Evolutionary conservation across 2,888 invertebrate genomes (phyloP).

Genomic region (Rhogogaster chlorosoma): DNA sequence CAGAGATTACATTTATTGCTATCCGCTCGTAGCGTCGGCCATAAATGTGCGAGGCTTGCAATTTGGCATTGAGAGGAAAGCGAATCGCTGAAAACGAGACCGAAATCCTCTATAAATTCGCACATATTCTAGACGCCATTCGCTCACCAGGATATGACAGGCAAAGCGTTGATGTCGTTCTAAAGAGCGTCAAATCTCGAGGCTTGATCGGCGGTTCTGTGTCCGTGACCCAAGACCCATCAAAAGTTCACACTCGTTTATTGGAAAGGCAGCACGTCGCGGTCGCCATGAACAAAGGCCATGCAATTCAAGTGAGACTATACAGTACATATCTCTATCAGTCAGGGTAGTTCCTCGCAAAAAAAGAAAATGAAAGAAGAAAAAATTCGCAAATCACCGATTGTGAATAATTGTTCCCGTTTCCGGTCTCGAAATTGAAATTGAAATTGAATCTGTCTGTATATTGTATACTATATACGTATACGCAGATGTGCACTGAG

Average conservation of each 20-base stretch:
- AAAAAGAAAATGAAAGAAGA: not conserved
- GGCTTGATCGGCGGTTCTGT: not conserved
- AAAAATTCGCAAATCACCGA: not conserved
- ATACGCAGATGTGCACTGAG: not conserved
- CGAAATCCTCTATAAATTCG: not conserved
- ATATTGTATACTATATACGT: no score
- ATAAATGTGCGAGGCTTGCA: constrained; percentile 36
- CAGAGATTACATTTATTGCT: constrained; percentile 23
- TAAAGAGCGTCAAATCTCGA: constrained; percentile 18
- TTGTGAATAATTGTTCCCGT: not conserved
- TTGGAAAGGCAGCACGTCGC: constrained; percentile 18
- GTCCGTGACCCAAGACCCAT: constrained; percentile 34
- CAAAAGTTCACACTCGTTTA: constrained; percentile 41
- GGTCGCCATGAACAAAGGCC: constrained; percentile 5
- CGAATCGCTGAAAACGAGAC: not conserved
- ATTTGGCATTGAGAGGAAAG: not conserved
- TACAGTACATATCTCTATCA: not conserved
- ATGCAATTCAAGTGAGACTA: not conserved
- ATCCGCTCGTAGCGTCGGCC: constrained; percentile 13
- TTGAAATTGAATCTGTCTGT: not conserved
- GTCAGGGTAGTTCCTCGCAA: not conserved
- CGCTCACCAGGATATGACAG: constrained; percentile 18
- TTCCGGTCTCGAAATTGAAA: not conserved
- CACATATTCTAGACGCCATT: not conserved
- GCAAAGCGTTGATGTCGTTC: not conserved